Evolutionary conservation across 1,140 invertebrate species (phyloP), one percentile per base, ranked within the genome.

Genomic region (Apis cerana): DNA sequence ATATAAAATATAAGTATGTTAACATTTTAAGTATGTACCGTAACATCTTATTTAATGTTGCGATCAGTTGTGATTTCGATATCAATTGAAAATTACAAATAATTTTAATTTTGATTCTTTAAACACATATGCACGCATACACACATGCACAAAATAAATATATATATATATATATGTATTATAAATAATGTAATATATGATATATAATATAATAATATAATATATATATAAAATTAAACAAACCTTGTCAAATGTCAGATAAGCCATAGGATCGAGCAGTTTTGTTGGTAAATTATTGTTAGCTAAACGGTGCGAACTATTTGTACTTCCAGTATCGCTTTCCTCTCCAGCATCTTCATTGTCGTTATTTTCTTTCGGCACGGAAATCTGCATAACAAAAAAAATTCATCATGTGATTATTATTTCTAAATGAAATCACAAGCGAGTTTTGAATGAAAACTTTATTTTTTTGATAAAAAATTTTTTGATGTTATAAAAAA

Each of bases 211-310:
- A 58, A 15, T 21, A 58, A 58, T 21, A 23, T 9, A 15, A 5
- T 61, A 43, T 19, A 7, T 43, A 27, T 19, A 19, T 43, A 19
- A 9, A 23, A 70, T 52, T 70, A 1, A 3, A 87, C 82, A 12
- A 58, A 93, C 92, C 91, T 94, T 94, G 74, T 93, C 92, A 75
- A 94, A 89, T 33, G 90, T 89, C 75, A 93, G 87, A 82, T 90
- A 93, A 48, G 92, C 90, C 87, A 93, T 89, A 33, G 91, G 92
- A 89, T 93, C 89, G 59, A 87, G 82, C 27, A 89, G 86, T 79
- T 92, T 92, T 43, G 88, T 85, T 70, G 88, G 75, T 52, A 92
- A 90, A 88, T 92, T 91, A 89, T 92, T 92, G 81, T 92, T 93
- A 48, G 88, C 90, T 71, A 91, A 94, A 68, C 85, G 91, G 77